These are phyloP conservation scores for Xiphorhynchus erythropygius DNA, from an alignment of 2,797 vertebrate species.

Conservation along the genomic window DNA sequence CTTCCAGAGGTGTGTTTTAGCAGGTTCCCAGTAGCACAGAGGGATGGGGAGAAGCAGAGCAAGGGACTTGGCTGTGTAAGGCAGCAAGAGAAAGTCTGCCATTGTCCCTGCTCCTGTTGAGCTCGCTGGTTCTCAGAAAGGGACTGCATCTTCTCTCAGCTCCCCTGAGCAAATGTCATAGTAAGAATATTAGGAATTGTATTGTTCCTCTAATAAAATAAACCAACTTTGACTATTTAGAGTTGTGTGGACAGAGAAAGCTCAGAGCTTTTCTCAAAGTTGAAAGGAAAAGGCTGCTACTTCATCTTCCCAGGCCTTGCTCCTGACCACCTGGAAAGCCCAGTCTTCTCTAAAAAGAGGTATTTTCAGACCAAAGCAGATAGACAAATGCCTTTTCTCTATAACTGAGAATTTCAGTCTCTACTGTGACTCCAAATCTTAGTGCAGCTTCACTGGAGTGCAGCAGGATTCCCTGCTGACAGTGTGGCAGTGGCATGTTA, in stretches of 20 bases:
- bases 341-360: neutral
- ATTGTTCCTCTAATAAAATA: neutral
- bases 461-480: neutral
- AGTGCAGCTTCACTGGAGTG: neutral
- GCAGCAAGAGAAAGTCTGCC: neutral
- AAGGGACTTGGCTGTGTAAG: neutral
- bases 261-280: neutral
- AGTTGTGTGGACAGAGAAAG: neutral
- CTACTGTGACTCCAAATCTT: neutral
- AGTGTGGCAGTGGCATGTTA: neutral
- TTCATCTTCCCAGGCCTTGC: neutral
- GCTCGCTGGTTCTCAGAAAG: neutral
- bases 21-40: neutral
- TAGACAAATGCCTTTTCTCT: neutral
- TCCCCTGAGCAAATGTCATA: neutral
- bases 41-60: neutral
- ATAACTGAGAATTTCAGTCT: neutral
- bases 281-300: neutral
- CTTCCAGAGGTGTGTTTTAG: neutral
- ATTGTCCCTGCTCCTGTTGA: neutral
- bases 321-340: neutral
- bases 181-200: neutral
- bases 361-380: neutral
- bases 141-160: neutral
- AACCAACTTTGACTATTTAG: neutral